Evolutionary conservation across 1,140 invertebrate species (phyloP).

Genomic region (Drosophila albomicans): DNA sequence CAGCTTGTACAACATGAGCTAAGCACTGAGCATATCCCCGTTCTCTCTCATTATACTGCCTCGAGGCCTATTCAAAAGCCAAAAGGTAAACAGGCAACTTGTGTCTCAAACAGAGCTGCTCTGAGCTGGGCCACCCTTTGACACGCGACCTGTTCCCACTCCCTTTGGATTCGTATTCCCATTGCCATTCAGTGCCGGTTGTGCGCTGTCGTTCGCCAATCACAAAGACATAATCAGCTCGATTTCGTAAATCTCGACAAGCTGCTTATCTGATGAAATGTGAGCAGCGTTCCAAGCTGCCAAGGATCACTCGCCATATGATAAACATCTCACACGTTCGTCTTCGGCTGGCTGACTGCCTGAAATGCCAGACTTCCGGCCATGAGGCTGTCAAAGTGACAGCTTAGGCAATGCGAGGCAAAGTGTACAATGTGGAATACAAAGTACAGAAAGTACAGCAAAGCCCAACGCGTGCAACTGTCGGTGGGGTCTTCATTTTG

Average conservation of each 20-base stretch:
- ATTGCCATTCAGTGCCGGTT: too few species aligned
- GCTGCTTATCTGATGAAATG: slow-evolving; percentile 83
- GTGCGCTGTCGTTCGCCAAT: slow-evolving; percentile 22
- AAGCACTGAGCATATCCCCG: slow-evolving; percentile 17
- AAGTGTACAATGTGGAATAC: slow-evolving; percentile 40
- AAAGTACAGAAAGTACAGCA: slow-evolving; percentile 80
- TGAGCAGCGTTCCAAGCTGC: slow-evolving; percentile 67
- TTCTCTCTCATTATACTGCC: neutral
- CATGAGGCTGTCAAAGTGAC: slow-evolving; percentile 66
- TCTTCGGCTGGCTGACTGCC: slow-evolving; percentile 30
- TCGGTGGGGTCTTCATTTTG: slow-evolving; percentile 52
- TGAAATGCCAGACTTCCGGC: slow-evolving; percentile 35
- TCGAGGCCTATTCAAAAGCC: slow-evolving; percentile 50
- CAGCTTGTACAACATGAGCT: slow-evolving; percentile 48
- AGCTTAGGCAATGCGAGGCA: slow-evolving; percentile 52
- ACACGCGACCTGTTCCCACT: slow-evolving; percentile 47
- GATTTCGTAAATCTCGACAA: slow-evolving; percentile 84
- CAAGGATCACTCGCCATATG: slow-evolving; percentile 49
- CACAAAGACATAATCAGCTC: slow-evolving; percentile 77
- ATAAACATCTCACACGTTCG: slow-evolving; percentile 78
- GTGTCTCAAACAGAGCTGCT: neutral
- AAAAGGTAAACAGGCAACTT: slow-evolving; percentile 73
- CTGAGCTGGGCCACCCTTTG: slow-evolving; percentile 60
- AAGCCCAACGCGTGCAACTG: slow-evolving; percentile 67
- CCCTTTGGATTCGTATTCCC: neutral